Conservation (phyloP, 1,140 invertebrate genomes). For the Radopholus similis region DNA sequence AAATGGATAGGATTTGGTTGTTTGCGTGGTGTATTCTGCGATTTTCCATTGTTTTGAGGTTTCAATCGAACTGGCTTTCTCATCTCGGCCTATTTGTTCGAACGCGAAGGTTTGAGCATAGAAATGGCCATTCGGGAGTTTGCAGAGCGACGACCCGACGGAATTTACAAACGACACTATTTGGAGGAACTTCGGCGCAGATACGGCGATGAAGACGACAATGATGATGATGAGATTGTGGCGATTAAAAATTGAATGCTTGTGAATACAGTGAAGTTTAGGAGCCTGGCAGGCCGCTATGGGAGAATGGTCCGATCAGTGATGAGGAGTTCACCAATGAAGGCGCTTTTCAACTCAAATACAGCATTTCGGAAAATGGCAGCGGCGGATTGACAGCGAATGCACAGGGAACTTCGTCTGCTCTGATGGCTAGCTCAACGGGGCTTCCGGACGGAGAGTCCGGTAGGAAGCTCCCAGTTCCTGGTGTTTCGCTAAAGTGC, state of each 20-base stretch:
- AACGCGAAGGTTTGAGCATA: slow-evolving; percentile 71
- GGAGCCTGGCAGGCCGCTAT: slow-evolving; percentile 41
- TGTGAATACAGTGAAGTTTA: not conserved
- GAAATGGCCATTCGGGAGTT: slow-evolving; percentile 77
- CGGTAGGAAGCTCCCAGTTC: not conserved
- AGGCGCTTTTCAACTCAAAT: slow-evolving; percentile 4
- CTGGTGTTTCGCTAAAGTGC: not conserved
- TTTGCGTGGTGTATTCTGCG: not conserved
- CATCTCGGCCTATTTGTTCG: slow-evolving; percentile 82
- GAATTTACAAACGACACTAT: slow-evolving; percentile 72
- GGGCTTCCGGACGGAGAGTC: not conserved
- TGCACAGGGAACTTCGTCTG: not conserved
- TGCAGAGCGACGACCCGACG: slow-evolving; percentile 67
- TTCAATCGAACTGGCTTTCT: slow-evolving; percentile 95
- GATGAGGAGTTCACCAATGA: slow-evolving; percentile 17
- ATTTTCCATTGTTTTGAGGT: slow-evolving; percentile 59
- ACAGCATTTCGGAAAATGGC: not conserved
- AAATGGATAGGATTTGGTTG: not conserved
- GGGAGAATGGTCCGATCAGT: slow-evolving; percentile 41
- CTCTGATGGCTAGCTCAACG: too few relatives aligned
- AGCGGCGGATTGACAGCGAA: not conserved
- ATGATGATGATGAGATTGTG: slow-evolving; percentile 32
- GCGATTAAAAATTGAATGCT: not conserved
- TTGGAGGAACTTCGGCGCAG: slow-evolving; percentile 59
- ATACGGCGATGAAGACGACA: slow-evolving; percentile 41